Evolutionary conservation across 2,797 vertebrate species (phyloP).

Genomic region (Craterocephalus amniculus): DNA sequence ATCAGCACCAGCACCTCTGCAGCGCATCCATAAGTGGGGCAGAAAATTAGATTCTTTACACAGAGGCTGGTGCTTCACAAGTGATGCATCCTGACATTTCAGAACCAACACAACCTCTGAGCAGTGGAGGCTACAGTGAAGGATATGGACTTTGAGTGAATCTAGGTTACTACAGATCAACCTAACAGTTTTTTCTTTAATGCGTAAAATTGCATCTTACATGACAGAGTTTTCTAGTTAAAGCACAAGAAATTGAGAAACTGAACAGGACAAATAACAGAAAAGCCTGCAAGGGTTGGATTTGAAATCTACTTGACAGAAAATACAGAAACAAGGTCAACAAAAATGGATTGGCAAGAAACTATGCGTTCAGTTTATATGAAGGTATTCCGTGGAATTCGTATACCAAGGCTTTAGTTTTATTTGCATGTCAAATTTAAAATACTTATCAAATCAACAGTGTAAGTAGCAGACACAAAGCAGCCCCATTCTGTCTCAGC

Average conservation of each 20-base stretch:
- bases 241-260: background rate
- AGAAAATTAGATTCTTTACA: slow-evolving; percentile 59
- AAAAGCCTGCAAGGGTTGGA: background rate
- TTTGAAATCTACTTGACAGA: background rate
- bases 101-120: slow-evolving; percentile 19
- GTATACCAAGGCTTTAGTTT: background rate
- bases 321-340: background rate
- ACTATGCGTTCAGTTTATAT: background rate
- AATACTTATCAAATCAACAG: background rate
- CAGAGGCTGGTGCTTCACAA: slow-evolving; percentile 30
- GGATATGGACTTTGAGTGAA: slow-evolving; percentile 4
- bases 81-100: slow-evolving; percentile 55
- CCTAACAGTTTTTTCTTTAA: background rate
- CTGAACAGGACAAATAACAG: background rate
- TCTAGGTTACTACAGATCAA: slow-evolving; percentile 8
- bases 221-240: background rate
- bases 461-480: slow-evolving; percentile 4
- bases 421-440: slow-evolving; percentile 1
- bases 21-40: slow-evolving; percentile 52
- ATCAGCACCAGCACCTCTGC: slow-evolving; percentile 88
- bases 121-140: slow-evolving; percentile 7
- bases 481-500: background rate
- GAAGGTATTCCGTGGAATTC: background rate
- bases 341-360: background rate
- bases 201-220: background rate